These are phyloP conservation scores for Nephrotoma flavescens DNA, from an alignment of 2,888 invertebrate genomes.

Conservation along the genomic window DNA sequence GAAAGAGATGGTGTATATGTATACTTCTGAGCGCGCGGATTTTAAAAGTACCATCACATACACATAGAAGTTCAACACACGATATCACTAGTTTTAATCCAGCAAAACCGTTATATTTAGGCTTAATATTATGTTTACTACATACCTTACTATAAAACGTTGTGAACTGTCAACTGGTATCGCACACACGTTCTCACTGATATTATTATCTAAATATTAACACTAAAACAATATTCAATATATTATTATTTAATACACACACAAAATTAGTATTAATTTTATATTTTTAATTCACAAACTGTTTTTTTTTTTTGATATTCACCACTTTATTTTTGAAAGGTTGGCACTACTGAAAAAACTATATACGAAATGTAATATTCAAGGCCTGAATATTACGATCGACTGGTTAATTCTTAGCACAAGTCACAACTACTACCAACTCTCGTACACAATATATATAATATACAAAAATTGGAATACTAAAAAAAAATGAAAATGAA, in stretches of 20 bases:
- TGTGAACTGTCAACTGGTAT: not conserved
- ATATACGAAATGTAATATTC: not conserved
- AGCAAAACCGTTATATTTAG: not conserved
- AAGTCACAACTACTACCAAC: constrained; percentile 6
- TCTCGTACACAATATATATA: constrained; percentile 1
- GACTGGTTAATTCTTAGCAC: constrained; percentile 4
- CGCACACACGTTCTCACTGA: not conserved
- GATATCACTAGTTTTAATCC: not conserved
- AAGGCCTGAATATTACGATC: not conserved
- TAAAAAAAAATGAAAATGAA: not conserved
- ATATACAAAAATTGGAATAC: not conserved
- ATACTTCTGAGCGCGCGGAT: not conserved
- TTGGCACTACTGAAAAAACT: not conserved
- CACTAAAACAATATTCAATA: not conserved
- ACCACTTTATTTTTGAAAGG: not conserved
- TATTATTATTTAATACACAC: not conserved
- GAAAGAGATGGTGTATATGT: not conserved
- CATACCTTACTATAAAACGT: not conserved
- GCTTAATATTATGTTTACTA: not conserved
- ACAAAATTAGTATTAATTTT: not conserved
- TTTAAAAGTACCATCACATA: not conserved
- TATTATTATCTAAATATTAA: not conserved
- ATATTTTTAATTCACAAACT: not conserved
- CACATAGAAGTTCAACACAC: not conserved
- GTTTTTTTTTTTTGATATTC: not conserved